phyloP scores from a whole-genome alignment of 2,797 vertebrate genomes.

The Anguilla obscura region DNA sequence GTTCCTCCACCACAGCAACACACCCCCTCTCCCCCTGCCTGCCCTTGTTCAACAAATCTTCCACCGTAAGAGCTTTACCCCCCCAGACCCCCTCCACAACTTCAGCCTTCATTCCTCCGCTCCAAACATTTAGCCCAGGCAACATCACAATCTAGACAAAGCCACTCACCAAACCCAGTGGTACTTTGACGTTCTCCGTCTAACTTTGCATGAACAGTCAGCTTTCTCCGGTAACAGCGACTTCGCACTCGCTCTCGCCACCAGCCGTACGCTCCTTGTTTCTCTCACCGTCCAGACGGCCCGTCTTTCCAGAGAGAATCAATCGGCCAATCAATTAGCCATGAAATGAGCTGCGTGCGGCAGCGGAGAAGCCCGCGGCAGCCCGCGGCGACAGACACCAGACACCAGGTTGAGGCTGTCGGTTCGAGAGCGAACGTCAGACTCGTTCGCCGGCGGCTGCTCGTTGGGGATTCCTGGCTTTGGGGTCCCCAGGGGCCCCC shows the following conservation, averaged over 20 bases:
- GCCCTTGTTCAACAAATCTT: not conserved
- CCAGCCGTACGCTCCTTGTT: not conserved
- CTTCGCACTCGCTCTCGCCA: not conserved
- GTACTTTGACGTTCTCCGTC: not conserved
- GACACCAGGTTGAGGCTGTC: conserved; percentile 9
- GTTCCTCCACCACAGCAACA: not conserved
- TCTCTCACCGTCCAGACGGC: not conserved
- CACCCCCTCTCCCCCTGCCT: not conserved
- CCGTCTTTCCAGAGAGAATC: conserved; percentile 48
- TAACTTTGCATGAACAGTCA: not conserved
- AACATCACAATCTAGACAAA: not conserved
- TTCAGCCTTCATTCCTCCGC: not conserved
- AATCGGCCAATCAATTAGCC: conserved; percentile 59
- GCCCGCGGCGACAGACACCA: not conserved
- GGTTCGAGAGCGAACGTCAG: not conserved
- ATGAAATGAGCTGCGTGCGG: conserved; percentile 59
- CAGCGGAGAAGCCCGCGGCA: not conserved
- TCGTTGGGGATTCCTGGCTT: not conserved
- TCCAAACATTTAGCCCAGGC: not conserved
- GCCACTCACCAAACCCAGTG: not conserved
- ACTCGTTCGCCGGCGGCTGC: not conserved
- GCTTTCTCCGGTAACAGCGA: not conserved
- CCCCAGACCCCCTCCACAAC: not conserved
- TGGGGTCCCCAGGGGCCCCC: not conserved
- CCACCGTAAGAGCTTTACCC: not conserved